Base-by-base conservation (phyloP, 2,888 invertebrate genomes). In the Stegana nigrithorax region DNA sequence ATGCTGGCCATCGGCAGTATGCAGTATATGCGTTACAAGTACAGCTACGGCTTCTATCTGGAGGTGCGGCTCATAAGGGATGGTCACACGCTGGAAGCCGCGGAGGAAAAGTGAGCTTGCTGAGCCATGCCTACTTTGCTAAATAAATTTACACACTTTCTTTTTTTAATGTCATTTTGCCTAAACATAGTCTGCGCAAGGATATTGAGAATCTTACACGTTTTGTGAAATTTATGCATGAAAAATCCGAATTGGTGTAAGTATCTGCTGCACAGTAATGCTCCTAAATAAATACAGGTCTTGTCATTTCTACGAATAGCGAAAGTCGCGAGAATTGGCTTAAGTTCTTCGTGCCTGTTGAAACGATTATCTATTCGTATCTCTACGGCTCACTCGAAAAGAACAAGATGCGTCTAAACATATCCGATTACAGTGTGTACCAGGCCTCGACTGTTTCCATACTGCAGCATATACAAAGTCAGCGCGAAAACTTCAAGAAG, bases 391-490 rank as follows among this genome's bases (percentile, higher is more conserved):
- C 88, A 10, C 89, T 93, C 88, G 92, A 93, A 80, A 83, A 85
- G 27, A 89, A 89, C 44, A 90, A 89, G 71, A 76, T 80, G 7
- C 83, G 86, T 10, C 84, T 89, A 1, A 87, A 89, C 62, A 88
- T 93, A 7, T 90, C 90, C 73, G 93, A 93, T 82, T 94, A 94
- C 83, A 90, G 89, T 61, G 89, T 94, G 32, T 90, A 91, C 51
- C 93, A 93, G 84, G 92, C 93, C 0, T 91, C 91, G 1, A 86
- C 94, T 39, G 93, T 93, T 81, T 92, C 93, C 84, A 90, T 93
- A 19, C 32, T 81, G 25, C 23, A 27, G 2, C 61, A 62, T 47
- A 55, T 61, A 53, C 27, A 53, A 19, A 10, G 10, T 0, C 53
- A 53, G 32, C 53, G 53, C 5, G 21, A 14, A n/a, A n/a, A n/a